Evolutionary conservation across 1,140 invertebrate species (phyloP), one percentile per base, ranked within the genome.

Genomic region (Arion vulgaris): DNA sequence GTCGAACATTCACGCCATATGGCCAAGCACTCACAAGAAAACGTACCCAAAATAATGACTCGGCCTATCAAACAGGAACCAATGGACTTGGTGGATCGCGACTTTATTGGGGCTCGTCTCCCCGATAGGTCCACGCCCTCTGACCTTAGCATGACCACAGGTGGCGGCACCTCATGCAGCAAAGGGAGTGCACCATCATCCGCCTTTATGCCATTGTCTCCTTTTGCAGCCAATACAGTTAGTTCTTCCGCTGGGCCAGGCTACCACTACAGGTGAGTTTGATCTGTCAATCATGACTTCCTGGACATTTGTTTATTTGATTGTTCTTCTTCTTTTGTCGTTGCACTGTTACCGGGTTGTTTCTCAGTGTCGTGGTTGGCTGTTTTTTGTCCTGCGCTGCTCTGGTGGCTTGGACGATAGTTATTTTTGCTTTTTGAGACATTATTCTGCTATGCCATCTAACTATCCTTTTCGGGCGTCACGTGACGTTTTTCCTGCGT

Each of bases 1-100:
- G n/a, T n/a, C n/a, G n/a, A n/a, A n/a, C n/a, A n/a, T n/a, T n/a
- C 96, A 85, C 98, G 99, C 91, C 98, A 99, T 92, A 97, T 99
- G 97, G 97, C 98, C 90, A 99, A 99, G 91, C 98, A 99, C 86
- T 88, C 90, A 13, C 91, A 93, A 83, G 88, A 89, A 78, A 88
- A 88, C 73, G 83, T 82, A 28, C 75, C 83, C 49, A 84, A 85
- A 73, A 80, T 86, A 69, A 68, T 86, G 73, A 49, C 85, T 76
- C 75, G 87, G 86, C 87, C 89, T 49, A 91, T 92, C 83, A 92
- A 92, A 84, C 88, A 89, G 80, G 91, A 92, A 77, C 90, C 90
- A 41, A 83, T 88, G 84, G 92, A 90, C 83, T 73, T 75, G 34
- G 66, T 71, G 71, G 85, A 84, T 69, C 80, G 83, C 32, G 87